Conservation (phyloP, 2,888 invertebrate species). For the Ephialtes manifestator region DNA sequence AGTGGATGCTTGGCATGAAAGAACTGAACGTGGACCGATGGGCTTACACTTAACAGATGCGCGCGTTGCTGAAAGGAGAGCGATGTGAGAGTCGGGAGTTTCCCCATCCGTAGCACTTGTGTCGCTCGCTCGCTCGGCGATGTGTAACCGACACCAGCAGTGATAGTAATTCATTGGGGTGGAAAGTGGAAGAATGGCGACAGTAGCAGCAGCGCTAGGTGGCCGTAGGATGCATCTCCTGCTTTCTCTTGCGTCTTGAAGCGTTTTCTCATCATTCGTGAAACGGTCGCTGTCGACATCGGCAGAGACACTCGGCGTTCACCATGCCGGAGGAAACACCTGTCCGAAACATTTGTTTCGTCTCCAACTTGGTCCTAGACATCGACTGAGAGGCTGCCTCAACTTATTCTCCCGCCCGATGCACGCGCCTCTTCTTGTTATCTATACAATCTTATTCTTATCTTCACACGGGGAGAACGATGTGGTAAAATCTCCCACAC, state of each 20-base stretch:
- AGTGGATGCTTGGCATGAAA: constrained; percentile 15
- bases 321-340: constrained; percentile 40
- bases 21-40: constrained; percentile 34
- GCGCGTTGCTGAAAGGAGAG: constrained; percentile 16
- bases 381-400: background rate
- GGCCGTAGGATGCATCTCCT: background rate
- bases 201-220: background rate
- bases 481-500: background rate
- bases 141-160: constrained; percentile 46
- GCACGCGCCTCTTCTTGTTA: constrained; percentile 1
- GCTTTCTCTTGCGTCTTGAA: constrained; percentile 23
- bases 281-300: constrained; percentile 29
- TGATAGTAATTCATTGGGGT: constrained; percentile 44
- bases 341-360: constrained; percentile 46
- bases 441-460: background rate
- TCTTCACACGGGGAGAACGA: background rate
- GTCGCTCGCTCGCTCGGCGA: constrained; percentile 30
- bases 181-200: constrained; percentile 24
- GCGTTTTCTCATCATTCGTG: constrained; percentile 39
- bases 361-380: constrained; percentile 27
- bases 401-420: constrained; percentile 6
- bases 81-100: constrained; percentile 10
- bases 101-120: constrained; percentile 37
- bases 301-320: constrained; percentile 28
- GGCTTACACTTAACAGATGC: constrained; percentile 27